Base-by-base conservation (phyloP, 2,113 vertebrate species). In the Patagioenas fasciata region DNA sequence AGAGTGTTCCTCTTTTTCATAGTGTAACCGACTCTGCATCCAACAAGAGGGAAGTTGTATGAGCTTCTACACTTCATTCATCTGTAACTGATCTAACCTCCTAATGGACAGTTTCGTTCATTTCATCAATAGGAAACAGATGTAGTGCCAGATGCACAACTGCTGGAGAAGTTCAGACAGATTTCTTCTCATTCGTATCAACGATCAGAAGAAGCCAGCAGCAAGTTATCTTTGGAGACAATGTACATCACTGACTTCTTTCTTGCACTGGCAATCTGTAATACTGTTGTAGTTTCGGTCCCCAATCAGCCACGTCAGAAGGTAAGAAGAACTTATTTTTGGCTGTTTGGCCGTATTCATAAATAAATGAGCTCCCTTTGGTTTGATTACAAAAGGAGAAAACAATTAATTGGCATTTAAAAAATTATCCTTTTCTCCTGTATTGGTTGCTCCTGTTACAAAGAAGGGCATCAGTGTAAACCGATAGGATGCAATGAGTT, bases 281-380 rank as follows among this genome's bases (percentile, higher is more conserved):
- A 99, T 93, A 99, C 98, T 5, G 99, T 99, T 28, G 98, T 99
- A 78, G 99, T 99, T 71, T 99, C 99, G 78, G 98, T 97, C 5
- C 98, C 99, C 28, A 97, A 91, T 82, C 98, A 98, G 54, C 97
- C 98, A 24, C 96, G 91, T 60, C 98, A 98, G 36, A 96, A 98
- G 98, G 99, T 99, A 95, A 94, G 80, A 40, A 24, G 14, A 26
- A 31, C n/a, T 53, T 87, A 7, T 7, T 71, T 93, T 77, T 36
- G 11, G 4, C 16, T 94, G 0, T 73, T 85, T 88, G 51, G 5
- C 38, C 40, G 7, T 78, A 26, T 73, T 57, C 17, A 1, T 54
- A 87, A 53, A 26, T 70, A 69, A 62, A 21, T 20, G 5, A 44
- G 25, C 16, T 91, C 11, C 2, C 15, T 85, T 47, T 69, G 15